Conservation (phyloP, 2,888 invertebrate species). For the Tuberolachnus salignus region DNA sequence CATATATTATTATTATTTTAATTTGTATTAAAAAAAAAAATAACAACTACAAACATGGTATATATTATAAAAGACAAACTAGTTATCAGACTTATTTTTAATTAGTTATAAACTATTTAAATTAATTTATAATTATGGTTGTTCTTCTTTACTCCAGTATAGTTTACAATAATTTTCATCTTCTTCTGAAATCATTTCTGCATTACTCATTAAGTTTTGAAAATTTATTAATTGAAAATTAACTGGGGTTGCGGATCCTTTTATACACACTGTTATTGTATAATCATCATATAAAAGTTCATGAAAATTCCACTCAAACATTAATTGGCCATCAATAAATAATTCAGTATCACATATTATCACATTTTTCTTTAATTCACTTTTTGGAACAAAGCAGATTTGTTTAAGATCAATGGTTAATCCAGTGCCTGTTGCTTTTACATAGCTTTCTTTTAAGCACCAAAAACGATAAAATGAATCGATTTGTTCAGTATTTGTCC, state of each 20-base stretch:
- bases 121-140: slow-evolving; percentile 59
- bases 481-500: slow-evolving; percentile 66
- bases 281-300: slow-evolving; percentile 73
- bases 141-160: slow-evolving; percentile 69
- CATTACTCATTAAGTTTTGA: slow-evolving; percentile 68
- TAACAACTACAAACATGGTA: neutral
- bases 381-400: slow-evolving; percentile 75
- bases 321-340: slow-evolving; percentile 67
- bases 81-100: neutral
- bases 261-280: slow-evolving; percentile 76
- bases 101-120: neutral
- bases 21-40: neutral
- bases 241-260: slow-evolving; percentile 63
- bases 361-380: slow-evolving; percentile 61
- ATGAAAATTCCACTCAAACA: slow-evolving; percentile 78
- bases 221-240: slow-evolving; percentile 66
- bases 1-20: neutral
- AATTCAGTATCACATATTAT: slow-evolving; percentile 73
- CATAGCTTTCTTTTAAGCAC: slow-evolving; percentile 93
- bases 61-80: neutral
- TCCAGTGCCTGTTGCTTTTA: slow-evolving; percentile 88
- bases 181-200: slow-evolving; percentile 64
- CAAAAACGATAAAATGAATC: slow-evolving; percentile 84
- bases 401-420: slow-evolving; percentile 77
- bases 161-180: slow-evolving; percentile 68